Conservation (phyloP, 2,888 invertebrate species). For the Hetaerina titia region DNA sequence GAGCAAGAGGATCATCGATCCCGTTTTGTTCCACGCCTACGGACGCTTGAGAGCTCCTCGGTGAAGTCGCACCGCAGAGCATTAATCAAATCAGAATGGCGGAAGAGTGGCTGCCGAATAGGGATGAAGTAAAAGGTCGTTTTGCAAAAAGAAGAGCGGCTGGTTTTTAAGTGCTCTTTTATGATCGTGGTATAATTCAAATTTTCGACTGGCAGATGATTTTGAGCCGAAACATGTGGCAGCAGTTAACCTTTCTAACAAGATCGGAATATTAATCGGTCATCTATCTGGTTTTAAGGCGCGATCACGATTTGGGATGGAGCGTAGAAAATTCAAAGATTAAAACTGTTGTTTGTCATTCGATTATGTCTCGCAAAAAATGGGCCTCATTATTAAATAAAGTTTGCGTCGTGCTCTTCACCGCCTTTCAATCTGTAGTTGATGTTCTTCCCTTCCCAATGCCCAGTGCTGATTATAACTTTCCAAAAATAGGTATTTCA, state of each 20-base stretch:
- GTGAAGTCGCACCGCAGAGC: background rate
- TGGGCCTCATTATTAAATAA: too few relatives aligned
- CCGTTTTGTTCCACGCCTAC: background rate
- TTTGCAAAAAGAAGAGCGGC: background rate
- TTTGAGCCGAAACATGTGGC: background rate
- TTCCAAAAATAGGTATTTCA: too few relatives aligned
- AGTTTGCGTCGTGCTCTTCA: too few relatives aligned
- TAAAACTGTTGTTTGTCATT: too few relatives aligned
- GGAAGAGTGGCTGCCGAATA: slow-evolving; percentile 2
- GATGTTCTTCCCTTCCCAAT: too few relatives aligned
- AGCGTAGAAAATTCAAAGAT: too few relatives aligned
- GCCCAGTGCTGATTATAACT: too few relatives aligned
- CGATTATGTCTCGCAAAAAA: too few relatives aligned
- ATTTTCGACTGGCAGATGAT: background rate
- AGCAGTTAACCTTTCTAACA: background rate
- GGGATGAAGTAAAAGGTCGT: background rate
- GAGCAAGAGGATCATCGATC: background rate
- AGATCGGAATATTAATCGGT: background rate
- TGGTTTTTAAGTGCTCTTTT: background rate
- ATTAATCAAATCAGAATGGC: background rate
- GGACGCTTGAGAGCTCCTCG: background rate
- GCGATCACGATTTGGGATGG: background rate
- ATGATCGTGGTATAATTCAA: background rate
- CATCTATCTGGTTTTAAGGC: background rate
- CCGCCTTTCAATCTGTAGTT: too few relatives aligned